Evolutionary conservation across 1,140 invertebrate species (phyloP).

Genomic region (Papilio aristodemus): DNA sequence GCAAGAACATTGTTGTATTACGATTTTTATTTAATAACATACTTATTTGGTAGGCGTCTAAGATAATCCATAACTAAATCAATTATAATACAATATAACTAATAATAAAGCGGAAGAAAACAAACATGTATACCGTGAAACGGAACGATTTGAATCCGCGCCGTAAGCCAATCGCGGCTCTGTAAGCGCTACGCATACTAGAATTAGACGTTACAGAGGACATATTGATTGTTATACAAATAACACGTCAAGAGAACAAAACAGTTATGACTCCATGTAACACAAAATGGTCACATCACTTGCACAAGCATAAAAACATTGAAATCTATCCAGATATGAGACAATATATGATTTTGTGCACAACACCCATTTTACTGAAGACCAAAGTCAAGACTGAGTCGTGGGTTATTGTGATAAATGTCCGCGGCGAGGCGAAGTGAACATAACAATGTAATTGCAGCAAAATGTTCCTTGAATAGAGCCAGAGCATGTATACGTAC

Average conservation of each 20-base stretch:
- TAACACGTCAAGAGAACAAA: slow-evolving; percentile 42
- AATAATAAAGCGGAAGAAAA: slow-evolving; percentile 37
- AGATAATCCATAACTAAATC: slow-evolving; percentile 5
- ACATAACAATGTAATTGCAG: slow-evolving; percentile 78
- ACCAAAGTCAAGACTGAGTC: slow-evolving; percentile 71
- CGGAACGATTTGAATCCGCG: slow-evolving; percentile 76
- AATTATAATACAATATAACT: slow-evolving; percentile 26
- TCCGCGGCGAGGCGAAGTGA: slow-evolving; percentile 69
- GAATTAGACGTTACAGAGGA: slow-evolving; percentile 75
- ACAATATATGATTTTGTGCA: slow-evolving; percentile 42
- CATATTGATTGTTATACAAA: slow-evolving; percentile 60
- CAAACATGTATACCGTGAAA: slow-evolving; percentile 68
- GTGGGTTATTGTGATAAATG: slow-evolving; percentile 69
- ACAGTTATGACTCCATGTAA: slow-evolving; percentile 36
- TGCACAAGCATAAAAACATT: slow-evolving; percentile 48
- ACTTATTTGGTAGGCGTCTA: background rate
- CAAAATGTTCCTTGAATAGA: slow-evolving; percentile 79
- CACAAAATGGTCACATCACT: slow-evolving; percentile 59
- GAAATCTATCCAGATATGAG: slow-evolving; percentile 41
- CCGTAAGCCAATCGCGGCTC: slow-evolving; percentile 70
- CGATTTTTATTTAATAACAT: too few species aligned
- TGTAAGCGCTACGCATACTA: slow-evolving; percentile 73
- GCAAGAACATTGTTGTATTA: too few species aligned
- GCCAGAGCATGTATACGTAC: slow-evolving; percentile 56
- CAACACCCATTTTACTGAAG: slow-evolving; percentile 69